These are phyloP conservation scores for Acholoe squamosa DNA, from an alignment of 2,888 invertebrate species.

Conservation along the genomic window DNA sequence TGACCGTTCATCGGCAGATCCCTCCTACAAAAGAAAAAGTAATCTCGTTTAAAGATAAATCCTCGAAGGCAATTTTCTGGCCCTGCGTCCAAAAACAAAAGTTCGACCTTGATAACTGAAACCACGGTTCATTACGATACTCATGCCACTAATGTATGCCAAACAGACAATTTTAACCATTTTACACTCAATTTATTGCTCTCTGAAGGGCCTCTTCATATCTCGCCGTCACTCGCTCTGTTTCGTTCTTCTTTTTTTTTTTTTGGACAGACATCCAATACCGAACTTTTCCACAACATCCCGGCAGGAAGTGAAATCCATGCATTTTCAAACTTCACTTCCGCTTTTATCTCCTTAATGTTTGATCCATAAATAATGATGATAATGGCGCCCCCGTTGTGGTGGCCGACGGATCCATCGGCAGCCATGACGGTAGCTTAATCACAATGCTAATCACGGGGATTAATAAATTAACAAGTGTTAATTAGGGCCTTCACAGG, in stretches of 20 bases:
- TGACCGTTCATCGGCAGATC: too few species aligned
- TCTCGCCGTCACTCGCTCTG: too few species aligned
- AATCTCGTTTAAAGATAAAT: neutral
- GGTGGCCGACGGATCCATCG: neutral
- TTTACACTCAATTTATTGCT: too few species aligned
- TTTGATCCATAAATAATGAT: too few species aligned
- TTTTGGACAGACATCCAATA: too few species aligned
- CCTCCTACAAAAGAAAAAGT: neutral
- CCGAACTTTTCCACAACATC: too few species aligned
- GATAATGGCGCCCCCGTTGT: neutral
- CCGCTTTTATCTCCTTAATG: too few species aligned
- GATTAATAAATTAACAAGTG: constrained; percentile 52
- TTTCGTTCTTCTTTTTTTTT: too few species aligned
- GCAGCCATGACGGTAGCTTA: neutral
- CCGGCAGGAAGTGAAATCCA: too few species aligned
- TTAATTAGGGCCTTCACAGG: constrained; percentile 36
- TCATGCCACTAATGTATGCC: neutral
- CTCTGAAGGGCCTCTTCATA: too few species aligned
- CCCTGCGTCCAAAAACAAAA: neutral
- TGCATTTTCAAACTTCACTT: too few species aligned
- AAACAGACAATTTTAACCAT: neutral
- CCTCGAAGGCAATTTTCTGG: neutral
- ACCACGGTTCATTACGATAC: neutral
- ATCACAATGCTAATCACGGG: neutral
- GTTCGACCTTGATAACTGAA: neutral